Conservation (phyloP, 2,888 invertebrate genomes). For the Drosophila sordidapex region DNA sequence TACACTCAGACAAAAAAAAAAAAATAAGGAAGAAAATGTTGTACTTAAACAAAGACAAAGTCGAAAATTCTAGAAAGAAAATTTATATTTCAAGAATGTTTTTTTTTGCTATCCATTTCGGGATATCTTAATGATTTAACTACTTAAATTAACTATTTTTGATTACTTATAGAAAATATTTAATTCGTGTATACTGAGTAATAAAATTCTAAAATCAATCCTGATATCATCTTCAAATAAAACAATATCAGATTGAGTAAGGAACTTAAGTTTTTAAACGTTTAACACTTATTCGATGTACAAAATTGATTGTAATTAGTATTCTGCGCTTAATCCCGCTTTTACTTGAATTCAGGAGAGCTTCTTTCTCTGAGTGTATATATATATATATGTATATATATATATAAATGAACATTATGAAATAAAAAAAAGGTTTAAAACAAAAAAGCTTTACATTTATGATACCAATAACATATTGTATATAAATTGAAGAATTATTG, state of each 20-base stretch:
- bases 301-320: not conserved
- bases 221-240: not conserved
- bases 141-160: not conserved
- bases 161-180: not conserved
- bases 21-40: not conserved
- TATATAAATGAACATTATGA: constrained; percentile 14
- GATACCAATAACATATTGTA: constrained; percentile 40
- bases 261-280: not conserved
- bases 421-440: constrained; percentile 55
- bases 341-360: too few relatives aligned
- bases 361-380: constrained; percentile 1
- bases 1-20: constrained; percentile 3
- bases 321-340: not conserved
- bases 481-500: constrained; percentile 30
- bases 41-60: not conserved
- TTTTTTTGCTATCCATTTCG: not conserved
- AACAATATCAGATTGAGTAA: not conserved
- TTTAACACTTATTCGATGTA: not conserved
- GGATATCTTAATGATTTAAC: not conserved
- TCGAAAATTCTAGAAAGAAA: not conserved
- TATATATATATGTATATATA: constrained; percentile 13
- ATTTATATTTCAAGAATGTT: not conserved
- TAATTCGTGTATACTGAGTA: not conserved
- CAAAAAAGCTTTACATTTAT: constrained; percentile 65
- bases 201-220: not conserved